Percentiles rank a stretch among this genome's conserved stretches.
Evolutionary conservation across 2,888 invertebrate genomes (phyloP).

Genomic region (Papilio elwesi): DNA sequence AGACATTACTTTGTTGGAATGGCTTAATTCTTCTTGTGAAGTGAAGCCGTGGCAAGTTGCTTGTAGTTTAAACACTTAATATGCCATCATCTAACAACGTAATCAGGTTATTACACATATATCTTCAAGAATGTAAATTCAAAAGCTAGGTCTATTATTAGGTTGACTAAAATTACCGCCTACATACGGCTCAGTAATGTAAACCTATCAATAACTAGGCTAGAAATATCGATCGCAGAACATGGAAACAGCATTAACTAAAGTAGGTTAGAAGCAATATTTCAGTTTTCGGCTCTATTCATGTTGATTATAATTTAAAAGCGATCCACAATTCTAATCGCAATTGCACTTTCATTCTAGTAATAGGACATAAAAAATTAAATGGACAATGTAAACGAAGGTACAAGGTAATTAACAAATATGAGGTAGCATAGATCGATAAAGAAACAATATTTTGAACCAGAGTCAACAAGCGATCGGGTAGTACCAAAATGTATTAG

Average conservation of each 20-base stretch:
- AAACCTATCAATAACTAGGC: conserved; percentile 14
- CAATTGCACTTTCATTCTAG: not conserved
- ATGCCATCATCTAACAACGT: no score
- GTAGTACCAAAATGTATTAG: not conserved
- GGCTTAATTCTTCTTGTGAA: no score
- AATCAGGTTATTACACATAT: no score
- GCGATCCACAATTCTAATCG: not conserved
- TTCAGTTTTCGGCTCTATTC: not conserved
- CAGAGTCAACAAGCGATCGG: not conserved
- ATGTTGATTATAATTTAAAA: not conserved
- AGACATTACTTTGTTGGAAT: no score
- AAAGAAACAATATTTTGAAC: not conserved
- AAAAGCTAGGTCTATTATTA: not conserved
- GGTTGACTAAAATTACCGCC: not conserved
- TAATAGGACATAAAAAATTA: not conserved
- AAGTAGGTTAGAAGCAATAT: conserved; percentile 1
- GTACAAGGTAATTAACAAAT: not conserved
- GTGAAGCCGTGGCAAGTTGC: no score
- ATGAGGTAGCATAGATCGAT: not conserved
- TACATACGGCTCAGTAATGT: not conserved
- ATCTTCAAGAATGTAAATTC: not conserved
- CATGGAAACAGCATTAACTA: conserved; percentile 17
- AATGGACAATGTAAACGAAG: not conserved
- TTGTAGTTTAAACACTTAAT: no score
- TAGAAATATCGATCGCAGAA: conserved; percentile 5